Conservation (phyloP, 2,888 invertebrate species). For the Apantesis nais region DNA sequence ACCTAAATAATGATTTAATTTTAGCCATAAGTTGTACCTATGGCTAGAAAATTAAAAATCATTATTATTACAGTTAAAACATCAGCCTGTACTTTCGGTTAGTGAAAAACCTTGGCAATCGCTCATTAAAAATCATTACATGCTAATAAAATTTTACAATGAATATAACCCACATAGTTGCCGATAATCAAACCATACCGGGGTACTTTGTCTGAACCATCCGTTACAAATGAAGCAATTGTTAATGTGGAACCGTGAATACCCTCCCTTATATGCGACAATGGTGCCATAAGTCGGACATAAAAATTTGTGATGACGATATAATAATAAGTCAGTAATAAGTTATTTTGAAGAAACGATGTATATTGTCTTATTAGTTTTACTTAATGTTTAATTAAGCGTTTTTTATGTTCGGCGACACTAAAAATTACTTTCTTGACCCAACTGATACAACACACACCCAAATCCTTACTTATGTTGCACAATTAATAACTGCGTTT, state of each 20-base stretch:
- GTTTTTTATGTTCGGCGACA: not conserved
- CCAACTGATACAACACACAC: not conserved
- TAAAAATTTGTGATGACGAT: slow-evolving; percentile 25
- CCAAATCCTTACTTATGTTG: not conserved
- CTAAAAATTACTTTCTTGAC: not conserved
- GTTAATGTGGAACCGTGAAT: slow-evolving; percentile 40
- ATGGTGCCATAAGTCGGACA: slow-evolving; percentile 42
- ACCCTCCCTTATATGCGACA: slow-evolving; percentile 50
- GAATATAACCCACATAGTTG: slow-evolving; percentile 52
- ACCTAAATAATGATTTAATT: too few relatives aligned
- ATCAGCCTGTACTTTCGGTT: not conserved
- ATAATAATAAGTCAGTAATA: slow-evolving; percentile 39
- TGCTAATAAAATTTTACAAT: slow-evolving; percentile 58
- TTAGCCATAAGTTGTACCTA: too few relatives aligned
- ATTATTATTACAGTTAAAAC: not conserved
- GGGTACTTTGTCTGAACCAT: slow-evolving; percentile 34
- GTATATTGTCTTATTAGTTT: not conserved
- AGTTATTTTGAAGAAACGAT: slow-evolving; percentile 33
- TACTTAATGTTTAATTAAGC: not conserved
- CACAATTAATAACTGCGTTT: not conserved
- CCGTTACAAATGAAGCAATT: slow-evolving; percentile 54
- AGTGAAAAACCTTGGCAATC: slow-evolving; percentile 33
- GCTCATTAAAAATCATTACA: slow-evolving; percentile 50
- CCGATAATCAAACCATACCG: slow-evolving; percentile 31
- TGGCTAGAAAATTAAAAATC: too few relatives aligned